Conservation (phyloP, 2,797 vertebrate genomes). For the Trachurus trachurus region DNA sequence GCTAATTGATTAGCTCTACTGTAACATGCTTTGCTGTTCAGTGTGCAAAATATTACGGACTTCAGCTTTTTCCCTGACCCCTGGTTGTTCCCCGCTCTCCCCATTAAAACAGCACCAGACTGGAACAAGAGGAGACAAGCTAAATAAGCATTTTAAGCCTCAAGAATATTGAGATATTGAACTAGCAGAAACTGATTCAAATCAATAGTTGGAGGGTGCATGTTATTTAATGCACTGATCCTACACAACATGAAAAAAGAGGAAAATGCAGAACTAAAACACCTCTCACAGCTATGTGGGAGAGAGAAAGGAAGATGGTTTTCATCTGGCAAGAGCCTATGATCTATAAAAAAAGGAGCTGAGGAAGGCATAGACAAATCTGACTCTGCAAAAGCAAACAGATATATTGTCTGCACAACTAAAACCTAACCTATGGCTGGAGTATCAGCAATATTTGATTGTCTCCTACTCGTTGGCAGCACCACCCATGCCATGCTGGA, state of each 20-base stretch:
- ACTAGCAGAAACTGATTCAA: slow-evolving; percentile 34
- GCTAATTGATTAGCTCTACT: slow-evolving; percentile 69
- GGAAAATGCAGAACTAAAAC: slow-evolving; percentile 52
- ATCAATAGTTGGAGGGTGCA: slow-evolving; percentile 62
- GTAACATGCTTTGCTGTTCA: slow-evolving; percentile 37
- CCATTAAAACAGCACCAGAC: slow-evolving; percentile 31
- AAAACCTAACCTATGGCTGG: slow-evolving; percentile 51
- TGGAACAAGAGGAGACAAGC: slow-evolving; percentile 3
- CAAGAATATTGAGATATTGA: slow-evolving; percentile 57
- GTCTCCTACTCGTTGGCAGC: slow-evolving; percentile 23
- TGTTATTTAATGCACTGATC: slow-evolving; percentile 56
- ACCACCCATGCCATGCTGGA: slow-evolving; percentile 11
- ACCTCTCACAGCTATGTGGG: slow-evolving; percentile 55
- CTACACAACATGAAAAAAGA: slow-evolving; percentile 46
- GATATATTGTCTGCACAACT: slow-evolving; percentile 64
- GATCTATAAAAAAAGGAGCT: slow-evolving; percentile 73
- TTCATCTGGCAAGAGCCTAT: slow-evolving; percentile 62
- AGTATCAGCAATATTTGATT: slow-evolving; percentile 58
- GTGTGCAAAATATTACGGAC: slow-evolving; percentile 28
- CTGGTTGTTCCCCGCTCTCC: slow-evolving; percentile 8
- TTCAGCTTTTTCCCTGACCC: slow-evolving; percentile 16
- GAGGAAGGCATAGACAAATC: slow-evolving; percentile 63
- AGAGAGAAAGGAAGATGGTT: slow-evolving; percentile 59
- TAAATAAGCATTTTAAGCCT: slow-evolving; percentile 25
- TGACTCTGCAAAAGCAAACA: slow-evolving; percentile 72